Conservation (phyloP, 2,113 vertebrate species). For the Balaenoptera acutorostrata region DNA sequence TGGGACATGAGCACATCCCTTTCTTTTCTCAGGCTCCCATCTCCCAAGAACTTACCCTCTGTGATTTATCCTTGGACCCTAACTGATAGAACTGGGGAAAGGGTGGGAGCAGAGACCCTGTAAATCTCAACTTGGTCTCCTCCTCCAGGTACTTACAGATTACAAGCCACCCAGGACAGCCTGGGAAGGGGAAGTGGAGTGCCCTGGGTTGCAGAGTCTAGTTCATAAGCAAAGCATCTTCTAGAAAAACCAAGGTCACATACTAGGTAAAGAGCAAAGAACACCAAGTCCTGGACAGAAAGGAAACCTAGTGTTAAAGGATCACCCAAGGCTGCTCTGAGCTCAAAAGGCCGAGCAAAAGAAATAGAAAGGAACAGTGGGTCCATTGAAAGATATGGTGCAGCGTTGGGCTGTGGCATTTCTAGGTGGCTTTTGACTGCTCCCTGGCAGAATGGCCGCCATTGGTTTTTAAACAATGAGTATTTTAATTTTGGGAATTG, state of each 20-base stretch:
- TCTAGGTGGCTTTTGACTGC: neutral
- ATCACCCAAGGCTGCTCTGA: neutral
- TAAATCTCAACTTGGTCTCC: too few species aligned
- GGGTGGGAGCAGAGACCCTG: neutral
- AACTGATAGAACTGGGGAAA: neutral
- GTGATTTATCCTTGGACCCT: neutral
- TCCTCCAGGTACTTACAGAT: too few species aligned
- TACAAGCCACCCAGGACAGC: too few species aligned
- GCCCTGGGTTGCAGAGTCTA: neutral
- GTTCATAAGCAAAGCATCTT: neutral
- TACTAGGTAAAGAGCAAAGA: neutral
- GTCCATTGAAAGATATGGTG: accelerated
- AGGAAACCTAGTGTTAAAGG: neutral
- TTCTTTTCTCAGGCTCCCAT: neutral
- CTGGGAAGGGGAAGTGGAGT: neutral
- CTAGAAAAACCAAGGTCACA: neutral
- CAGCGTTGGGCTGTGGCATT: accelerated
- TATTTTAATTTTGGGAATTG: neutral
- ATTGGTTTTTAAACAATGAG: neutral
- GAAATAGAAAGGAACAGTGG: neutral
- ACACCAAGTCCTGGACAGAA: neutral
- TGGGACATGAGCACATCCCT: accelerated
- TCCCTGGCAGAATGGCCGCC: accelerated
- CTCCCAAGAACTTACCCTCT: too few species aligned
- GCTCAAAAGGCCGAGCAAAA: neutral